Evolutionary conservation across 2,113 vertebrate genomes (phyloP), one percentile per base, ranked within the genome.

Genomic region (Octodon degus): DNA sequence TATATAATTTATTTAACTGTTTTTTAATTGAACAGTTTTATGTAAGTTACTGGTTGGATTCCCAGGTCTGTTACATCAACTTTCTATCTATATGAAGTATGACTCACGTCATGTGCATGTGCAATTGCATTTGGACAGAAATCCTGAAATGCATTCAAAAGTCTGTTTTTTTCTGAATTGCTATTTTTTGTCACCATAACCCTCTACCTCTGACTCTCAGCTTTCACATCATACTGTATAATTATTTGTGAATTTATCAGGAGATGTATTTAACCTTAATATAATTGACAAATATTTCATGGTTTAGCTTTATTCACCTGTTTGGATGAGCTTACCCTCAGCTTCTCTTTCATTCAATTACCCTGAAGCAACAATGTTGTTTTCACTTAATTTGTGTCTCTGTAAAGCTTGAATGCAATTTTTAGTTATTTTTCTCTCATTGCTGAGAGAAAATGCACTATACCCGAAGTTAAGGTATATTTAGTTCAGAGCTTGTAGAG

Each of bases 301-400:
- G 80, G 82, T 90, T 70, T 14, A n/a, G 90, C 67, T 93, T 83
- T 58, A 22, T 95, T 40, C n/a, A 68, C 32, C 9, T 89, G 5
- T 94, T 94, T 93, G 16, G 13, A 93, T 87, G 20, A 94, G 7
- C 40, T 40, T 67, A 82, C 13, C 40, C 20, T 92, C 32, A 67
- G 4, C 0, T 2, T 62, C 43, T 83, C 9, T 50, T 95, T 86
- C 53, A 72, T 96, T 90, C 93, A 97, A 89, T 95, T 96, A 85
- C 13, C 27, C 34, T 91, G 53, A 96, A 95, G 27, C 53, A 96
- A 88, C 5, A 55, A 14, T 96, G 27, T 98, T 96, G 24, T 98
- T 55, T 98, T 93, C 84, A 96, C 25, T 60, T 93, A 27, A 43
- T 89, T 88, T 82, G 1, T 37, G 1, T 58, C 72, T 93, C 37